phyloP scores from a whole-genome alignment of 2,888 invertebrate genomes.

The Acanthosepion pharaonis region DNA sequence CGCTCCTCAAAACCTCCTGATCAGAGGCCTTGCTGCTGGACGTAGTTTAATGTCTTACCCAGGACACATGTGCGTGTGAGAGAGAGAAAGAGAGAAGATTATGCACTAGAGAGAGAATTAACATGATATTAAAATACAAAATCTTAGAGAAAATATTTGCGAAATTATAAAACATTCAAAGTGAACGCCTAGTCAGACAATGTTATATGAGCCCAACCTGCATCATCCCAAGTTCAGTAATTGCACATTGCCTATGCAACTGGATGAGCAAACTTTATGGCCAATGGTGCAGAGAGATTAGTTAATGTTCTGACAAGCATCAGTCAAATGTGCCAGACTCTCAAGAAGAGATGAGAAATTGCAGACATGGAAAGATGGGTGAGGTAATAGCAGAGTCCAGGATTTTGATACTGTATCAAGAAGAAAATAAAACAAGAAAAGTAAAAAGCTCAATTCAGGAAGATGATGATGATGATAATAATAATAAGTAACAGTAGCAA shows the following conservation, averaged over 20 bases:
- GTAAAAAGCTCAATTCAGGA: background rate
- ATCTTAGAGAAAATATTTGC: background rate
- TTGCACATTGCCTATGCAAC: background rate
- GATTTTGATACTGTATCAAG: background rate
- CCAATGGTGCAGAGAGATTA: conserved; percentile 33
- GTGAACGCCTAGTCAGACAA: background rate
- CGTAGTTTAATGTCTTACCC: too few species aligned
- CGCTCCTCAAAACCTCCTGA: too few species aligned
- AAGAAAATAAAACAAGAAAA: background rate
- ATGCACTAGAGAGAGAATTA: too few species aligned
- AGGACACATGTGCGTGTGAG: too few species aligned
- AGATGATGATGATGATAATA: background rate
- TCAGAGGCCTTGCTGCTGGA: too few species aligned
- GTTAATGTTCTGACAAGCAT: conserved; percentile 18
- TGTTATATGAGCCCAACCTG: background rate
- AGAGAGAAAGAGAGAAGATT: background rate
- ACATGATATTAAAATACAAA: background rate
- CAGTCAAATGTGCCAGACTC: conserved; percentile 33
- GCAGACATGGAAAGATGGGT: background rate
- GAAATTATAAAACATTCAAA: background rate
- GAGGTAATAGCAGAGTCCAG: background rate
- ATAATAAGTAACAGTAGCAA: too few species aligned
- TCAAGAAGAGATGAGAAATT: background rate
- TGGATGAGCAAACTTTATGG: conserved; percentile 13
- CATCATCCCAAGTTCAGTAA: background rate